Percentiles rank a stretch among this genome's conserved stretches.
phyloP scores from a whole-genome alignment of 2,888 invertebrate species.

The Ormyrus pomaceus region DNA sequence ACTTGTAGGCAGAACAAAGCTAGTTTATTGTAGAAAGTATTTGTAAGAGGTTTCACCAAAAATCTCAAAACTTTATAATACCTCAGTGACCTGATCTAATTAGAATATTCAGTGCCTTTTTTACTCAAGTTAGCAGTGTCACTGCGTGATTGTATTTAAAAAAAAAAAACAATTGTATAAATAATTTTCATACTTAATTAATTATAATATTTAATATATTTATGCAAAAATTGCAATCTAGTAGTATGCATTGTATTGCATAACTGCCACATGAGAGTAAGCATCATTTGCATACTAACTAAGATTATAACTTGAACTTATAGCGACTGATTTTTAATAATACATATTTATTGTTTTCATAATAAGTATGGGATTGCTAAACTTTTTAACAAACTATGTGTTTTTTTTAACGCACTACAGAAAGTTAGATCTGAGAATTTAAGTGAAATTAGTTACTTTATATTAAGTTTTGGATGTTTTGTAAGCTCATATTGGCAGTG shows the following conservation, averaged over 20 bases:
- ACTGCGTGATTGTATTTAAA: constrained; percentile 44
- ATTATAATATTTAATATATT: constrained; percentile 24
- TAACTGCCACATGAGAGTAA: constrained; percentile 41
- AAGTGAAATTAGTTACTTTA: constrained; percentile 20
- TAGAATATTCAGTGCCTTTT: constrained; percentile 56
- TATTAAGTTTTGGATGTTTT: constrained; percentile 33
- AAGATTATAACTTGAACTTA: constrained; percentile 37
- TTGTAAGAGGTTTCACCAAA: constrained; percentile 42
- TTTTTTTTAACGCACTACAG: constrained; percentile 43
- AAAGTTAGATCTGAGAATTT: constrained; percentile 44
- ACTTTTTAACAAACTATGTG: constrained; percentile 21
- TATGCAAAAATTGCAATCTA: constrained; percentile 24
- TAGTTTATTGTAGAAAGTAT: constrained; percentile 45
- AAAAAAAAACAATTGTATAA: constrained; percentile 8
- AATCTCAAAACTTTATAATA: constrained; percentile 47
- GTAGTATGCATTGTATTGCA: constrained; percentile 34
- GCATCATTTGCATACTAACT: constrained; percentile 37
- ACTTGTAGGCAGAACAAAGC: constrained; percentile 37
- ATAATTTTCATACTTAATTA: constrained; percentile 55
- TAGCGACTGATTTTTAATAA: constrained; percentile 40
- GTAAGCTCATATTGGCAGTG: constrained; percentile 35
- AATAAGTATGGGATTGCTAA: constrained; percentile 30
- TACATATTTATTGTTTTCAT: constrained; percentile 42
- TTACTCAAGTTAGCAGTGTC: constrained; percentile 43
- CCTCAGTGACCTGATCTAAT: constrained; percentile 52